Conservation (phyloP, 2,113 vertebrate species). For the Sinocyclocheilus rhinocerous region DNA sequence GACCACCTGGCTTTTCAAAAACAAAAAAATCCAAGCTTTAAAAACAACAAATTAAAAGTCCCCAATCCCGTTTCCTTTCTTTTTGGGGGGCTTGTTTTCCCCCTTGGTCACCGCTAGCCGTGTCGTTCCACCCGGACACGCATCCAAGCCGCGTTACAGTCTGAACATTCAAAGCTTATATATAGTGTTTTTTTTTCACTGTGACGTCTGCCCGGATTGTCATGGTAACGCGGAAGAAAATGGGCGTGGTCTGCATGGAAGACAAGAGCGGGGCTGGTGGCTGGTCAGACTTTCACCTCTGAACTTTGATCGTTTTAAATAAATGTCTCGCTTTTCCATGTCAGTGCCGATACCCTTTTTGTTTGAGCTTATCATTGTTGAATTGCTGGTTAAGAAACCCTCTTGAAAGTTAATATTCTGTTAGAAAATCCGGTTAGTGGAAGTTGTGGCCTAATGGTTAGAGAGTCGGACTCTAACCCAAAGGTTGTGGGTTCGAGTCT, state of each 20-base stretch:
- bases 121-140: conserved; percentile 65
- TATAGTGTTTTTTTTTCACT: conserved; percentile 57
- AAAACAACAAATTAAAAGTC: conserved; percentile 58
- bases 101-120: conserved; percentile 63
- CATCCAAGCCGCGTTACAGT: conserved; percentile 63
- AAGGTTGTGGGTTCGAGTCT: no score
- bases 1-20: conserved; percentile 1
- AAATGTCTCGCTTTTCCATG: neutral
- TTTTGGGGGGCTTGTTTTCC: neutral
- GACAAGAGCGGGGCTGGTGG: neutral
- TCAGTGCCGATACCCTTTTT: neutral
- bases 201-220: conserved; percentile 76
- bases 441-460: no score
- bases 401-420: neutral
- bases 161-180: conserved; percentile 69
- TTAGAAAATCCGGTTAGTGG: neutral
- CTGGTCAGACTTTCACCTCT: conserved; percentile 10
- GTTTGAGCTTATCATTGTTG: neutral
- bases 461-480: no score
- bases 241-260: conserved; percentile 66
- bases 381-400: neutral
- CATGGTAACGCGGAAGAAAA: conserved; percentile 74
- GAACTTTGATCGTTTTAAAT: conserved; percentile 12
- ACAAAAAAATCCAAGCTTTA: conserved; percentile 47
- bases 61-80: conserved; percentile 38